Evolutionary conservation across 2,797 vertebrate species (phyloP).

Genomic region (Bradypodion pumilum): DNA sequence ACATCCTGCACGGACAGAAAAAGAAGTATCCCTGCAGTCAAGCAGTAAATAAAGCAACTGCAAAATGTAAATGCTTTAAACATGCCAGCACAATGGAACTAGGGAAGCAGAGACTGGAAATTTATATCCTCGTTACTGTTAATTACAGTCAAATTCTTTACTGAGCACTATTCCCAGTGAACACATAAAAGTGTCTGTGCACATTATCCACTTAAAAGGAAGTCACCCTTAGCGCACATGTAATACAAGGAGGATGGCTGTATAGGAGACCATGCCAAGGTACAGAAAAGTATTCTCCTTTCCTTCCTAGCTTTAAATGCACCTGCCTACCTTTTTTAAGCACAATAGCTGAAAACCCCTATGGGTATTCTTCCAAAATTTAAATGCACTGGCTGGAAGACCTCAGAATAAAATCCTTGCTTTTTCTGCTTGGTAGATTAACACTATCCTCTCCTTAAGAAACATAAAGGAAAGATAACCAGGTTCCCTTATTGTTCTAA

Average conservation of each 20-base stretch:
- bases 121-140: constrained; percentile 70
- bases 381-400: constrained; percentile 71
- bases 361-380: constrained; percentile 69
- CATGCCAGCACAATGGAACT: constrained; percentile 58
- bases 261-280: constrained; percentile 38
- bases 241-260: constrained; percentile 29
- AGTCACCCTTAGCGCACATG: constrained; percentile 51
- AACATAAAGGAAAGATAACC: constrained; percentile 29
- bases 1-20: constrained; percentile 54
- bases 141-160: constrained; percentile 68
- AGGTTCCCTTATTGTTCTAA: constrained; percentile 9
- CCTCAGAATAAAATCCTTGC: constrained; percentile 63
- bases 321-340: constrained; percentile 68
- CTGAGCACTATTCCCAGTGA: constrained; percentile 64
- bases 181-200: constrained; percentile 60
- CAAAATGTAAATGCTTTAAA: constrained; percentile 63
- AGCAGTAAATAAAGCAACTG: constrained; percentile 64
- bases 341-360: constrained; percentile 66
- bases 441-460: constrained; percentile 53
- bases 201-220: constrained; percentile 58
- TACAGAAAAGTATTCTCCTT: constrained; percentile 41
- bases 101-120: constrained; percentile 58
- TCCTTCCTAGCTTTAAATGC: constrained; percentile 54
- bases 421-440: constrained; percentile 63
- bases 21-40: constrained; percentile 51